A percentile compares a stretch with the other conserved stretches of the same genome.
Evolutionary conservation across 35 echinoderm and acorn worm species (phyloP).

Genomic region (Anneissia japonica): DNA sequence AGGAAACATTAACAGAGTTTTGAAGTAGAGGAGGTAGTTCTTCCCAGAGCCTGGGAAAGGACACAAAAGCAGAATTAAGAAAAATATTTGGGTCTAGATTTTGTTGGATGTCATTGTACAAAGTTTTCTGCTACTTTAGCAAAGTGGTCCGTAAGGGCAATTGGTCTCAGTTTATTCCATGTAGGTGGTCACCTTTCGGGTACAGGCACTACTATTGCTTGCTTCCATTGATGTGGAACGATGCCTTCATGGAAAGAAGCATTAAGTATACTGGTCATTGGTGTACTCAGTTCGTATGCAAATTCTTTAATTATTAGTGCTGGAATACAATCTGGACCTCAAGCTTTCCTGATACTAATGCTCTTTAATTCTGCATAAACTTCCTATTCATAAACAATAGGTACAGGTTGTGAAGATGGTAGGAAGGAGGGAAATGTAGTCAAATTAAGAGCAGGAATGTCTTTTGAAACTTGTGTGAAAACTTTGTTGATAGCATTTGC

Average conservation of each 20-base stretch:
- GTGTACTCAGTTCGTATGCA: conserved; percentile 6
- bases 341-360: background rate
- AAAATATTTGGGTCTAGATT: no score
- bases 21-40: no score
- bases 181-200: background rate
- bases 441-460: no score
- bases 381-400: background rate
- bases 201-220: background rate
- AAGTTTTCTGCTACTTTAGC: no score
- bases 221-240: background rate
- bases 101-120: no score
- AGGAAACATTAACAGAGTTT: no score
- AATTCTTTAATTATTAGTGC: background rate
- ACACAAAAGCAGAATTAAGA: no score
- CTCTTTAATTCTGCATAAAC: conserved; percentile 5
- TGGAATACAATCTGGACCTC: conserved; percentile 5
- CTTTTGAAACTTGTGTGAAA: no score
- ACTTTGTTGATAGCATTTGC: no score
- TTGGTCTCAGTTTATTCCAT: conserved; percentile 13
- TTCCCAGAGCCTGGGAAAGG: no score
- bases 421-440: no score
- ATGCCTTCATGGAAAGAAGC: background rate
- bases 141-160: conserved; percentile 29
- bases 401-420: no score
- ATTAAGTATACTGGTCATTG: conserved; percentile 18